Base-by-base conservation (phyloP, 2,888 invertebrate genomes). In the Acronicta psi region DNA sequence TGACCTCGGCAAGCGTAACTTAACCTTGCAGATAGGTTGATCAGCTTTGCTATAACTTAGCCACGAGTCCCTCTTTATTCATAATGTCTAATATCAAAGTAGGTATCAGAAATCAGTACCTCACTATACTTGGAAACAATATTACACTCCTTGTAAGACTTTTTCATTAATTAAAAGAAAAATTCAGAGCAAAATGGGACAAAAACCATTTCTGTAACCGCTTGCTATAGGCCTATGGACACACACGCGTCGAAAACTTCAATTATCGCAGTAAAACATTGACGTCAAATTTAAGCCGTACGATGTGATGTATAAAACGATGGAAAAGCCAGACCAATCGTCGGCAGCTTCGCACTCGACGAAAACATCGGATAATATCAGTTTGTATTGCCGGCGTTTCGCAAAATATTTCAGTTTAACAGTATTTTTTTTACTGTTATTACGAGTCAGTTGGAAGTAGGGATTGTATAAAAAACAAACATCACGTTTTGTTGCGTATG, bases 271-370 rank as follows among this genome's bases (percentile, higher is more conserved):
- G 34, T 47, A 52, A 55, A 59, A 57, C 59, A 63, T 69, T 47
- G 51, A 74, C 16, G 50, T 64, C 38, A 59, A 52, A 46, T 46
- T 70, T 70, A 66, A 70, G 61, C 72, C 44, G 31, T 52, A 42
- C 36, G 17, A 53, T 60, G 17, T 37, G 17, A 53, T 60, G 17
- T 37, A 46, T 36, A 51, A 25, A 40, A 42, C 51, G 49, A 59
- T 59, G 43, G 59, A 54, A 57, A 71, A 50, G 55, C 57, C 63
- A 51, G 43, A 60, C 61, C 62, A 71, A 63, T 75, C 54, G 59
- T 51, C 64, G 55, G 37, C 51, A 63, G 73, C 61, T 68, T 75
- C 63, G 17, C 58, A 44, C 42, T 42, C 51, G 59, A 60, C 60
- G 53, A 59, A 59, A 55, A 54, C 23, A 42, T 34, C 20, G 46